Percentiles rank a stretch among this genome's conserved stretches.
phyloP scores from a whole-genome alignment of 53 echinoderm and acorn worm species.

The Holothuria scabra region DNA sequence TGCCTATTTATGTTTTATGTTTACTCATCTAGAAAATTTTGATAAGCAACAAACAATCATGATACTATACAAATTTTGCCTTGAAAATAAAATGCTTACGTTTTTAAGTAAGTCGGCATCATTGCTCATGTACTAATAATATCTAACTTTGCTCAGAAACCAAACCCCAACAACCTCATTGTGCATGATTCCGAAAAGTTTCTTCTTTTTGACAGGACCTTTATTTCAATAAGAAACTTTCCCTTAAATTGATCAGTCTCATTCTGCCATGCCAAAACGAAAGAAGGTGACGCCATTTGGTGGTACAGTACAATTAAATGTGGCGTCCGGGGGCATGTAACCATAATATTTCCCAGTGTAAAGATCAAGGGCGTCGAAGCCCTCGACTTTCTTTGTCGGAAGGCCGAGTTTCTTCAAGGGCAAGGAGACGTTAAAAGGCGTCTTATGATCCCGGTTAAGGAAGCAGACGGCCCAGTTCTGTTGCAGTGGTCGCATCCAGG shows the following conservation, averaged over 20 bases:
- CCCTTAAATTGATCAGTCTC: not conserved
- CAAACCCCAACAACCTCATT: too few relatives aligned
- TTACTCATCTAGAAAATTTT: too few relatives aligned
- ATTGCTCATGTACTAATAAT: too few relatives aligned
- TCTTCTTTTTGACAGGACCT: too few relatives aligned
- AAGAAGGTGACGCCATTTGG: constrained; percentile 52
- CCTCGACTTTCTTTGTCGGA: constrained; percentile 55
- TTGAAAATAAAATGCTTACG: too few relatives aligned
- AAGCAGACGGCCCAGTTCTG: constrained; percentile 57
- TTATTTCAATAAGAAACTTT: not conserved
- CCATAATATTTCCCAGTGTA: constrained; percentile 61
- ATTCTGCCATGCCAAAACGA: constrained; percentile 56
- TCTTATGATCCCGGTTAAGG: constrained; percentile 49
- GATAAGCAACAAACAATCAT: too few relatives aligned
- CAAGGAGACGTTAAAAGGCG: constrained; percentile 37
- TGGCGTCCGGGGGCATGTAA: constrained; percentile 62
- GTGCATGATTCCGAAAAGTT: too few relatives aligned
- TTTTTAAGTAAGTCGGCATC: too few relatives aligned
- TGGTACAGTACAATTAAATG: constrained; percentile 52
- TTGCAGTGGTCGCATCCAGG: constrained; percentile 13
- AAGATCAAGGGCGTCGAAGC: constrained; percentile 64
- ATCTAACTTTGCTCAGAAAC: too few relatives aligned
- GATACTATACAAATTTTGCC: too few relatives aligned
- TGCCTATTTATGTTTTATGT: too few relatives aligned
- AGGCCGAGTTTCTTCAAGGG: constrained; percentile 59